Evolutionary conservation across 2,888 invertebrate species (phyloP).

Genomic region (Prenolepis imparis): DNA sequence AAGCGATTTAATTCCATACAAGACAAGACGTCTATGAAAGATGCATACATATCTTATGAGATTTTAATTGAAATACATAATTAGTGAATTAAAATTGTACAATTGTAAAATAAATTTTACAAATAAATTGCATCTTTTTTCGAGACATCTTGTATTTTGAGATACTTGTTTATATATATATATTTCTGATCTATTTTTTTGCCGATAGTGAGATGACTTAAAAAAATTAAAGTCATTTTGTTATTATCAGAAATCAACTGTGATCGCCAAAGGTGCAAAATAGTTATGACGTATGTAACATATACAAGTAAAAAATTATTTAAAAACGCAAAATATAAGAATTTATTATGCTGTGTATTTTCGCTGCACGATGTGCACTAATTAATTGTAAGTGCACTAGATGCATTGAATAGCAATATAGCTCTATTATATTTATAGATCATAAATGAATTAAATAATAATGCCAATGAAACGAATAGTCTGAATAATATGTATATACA

Average conservation of each 20-base stretch:
- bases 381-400: not conserved
- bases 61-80: not conserved
- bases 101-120: not conserved
- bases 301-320: constrained; percentile 10
- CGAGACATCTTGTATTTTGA: constrained; percentile 1
- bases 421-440: constrained; percentile 20
- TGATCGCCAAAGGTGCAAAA: constrained; percentile 39
- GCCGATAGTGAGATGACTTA: constrained; percentile 6
- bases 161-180: not conserved
- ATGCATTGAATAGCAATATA: not conserved
- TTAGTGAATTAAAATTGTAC: not conserved
- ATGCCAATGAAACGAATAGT: constrained; percentile 62
- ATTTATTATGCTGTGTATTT: constrained; percentile 4
- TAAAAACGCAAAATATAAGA: constrained; percentile 31
- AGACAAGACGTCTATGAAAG: not conserved
- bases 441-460: constrained; percentile 22
- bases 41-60: not conserved
- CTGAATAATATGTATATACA: constrained; percentile 30
- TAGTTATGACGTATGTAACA: not conserved
- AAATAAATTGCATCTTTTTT: not conserved
- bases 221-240: constrained; percentile 10
- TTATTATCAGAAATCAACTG: constrained; percentile 44
- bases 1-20: not conserved
- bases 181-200: constrained; percentile 2
- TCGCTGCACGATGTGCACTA: not conserved